A percentile compares a stretch with the other conserved stretches of the same genome.
phyloP scores from a whole-genome alignment of 1,140 invertebrate genomes.

The Druon quercuslanigerum region DNA sequence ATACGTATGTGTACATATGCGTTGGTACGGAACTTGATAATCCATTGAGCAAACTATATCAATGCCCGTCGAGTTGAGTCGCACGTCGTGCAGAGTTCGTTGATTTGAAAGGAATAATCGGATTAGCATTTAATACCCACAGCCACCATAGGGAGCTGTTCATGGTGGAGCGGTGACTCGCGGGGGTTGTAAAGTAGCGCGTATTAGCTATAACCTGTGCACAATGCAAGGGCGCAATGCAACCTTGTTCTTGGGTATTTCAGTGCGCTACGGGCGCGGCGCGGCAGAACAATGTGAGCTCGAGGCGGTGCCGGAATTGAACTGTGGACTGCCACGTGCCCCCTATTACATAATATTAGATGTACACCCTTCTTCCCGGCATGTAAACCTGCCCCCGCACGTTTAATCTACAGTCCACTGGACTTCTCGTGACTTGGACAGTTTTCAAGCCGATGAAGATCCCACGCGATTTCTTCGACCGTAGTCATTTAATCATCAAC shows the following conservation, averaged over 20 bases:
- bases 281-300: conserved; percentile 50
- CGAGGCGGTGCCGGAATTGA: conserved; percentile 49
- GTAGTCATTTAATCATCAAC: not conserved
- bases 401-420: conserved; percentile 17
- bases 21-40: no score
- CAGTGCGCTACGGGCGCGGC: conserved; percentile 20
- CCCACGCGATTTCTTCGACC: conserved; percentile 22
- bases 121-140: conserved; percentile 57
- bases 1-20: no score
- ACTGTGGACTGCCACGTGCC: conserved; percentile 52
- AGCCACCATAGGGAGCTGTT: conserved; percentile 52
- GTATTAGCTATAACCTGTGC: conserved; percentile 53
- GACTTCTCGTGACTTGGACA: not conserved
- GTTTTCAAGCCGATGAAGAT: conserved; percentile 1
- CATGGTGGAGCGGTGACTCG: conserved; percentile 54
- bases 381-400: conserved; percentile 9
- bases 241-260: conserved; percentile 52
- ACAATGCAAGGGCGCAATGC: conserved; percentile 48
- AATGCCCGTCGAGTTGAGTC: conserved; percentile 34
- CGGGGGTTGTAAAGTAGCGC: conserved; percentile 50
- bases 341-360: conserved; percentile 25
- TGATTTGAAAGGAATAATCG: conserved; percentile 60
- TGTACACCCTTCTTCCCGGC: conserved; percentile 1
- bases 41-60: no score
- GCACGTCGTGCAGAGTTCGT: conserved; percentile 54